Percentiles rank a stretch among this genome's conserved stretches.
Conservation (phyloP, 2,113 vertebrate species). For the Candoia aspera region DNA sequence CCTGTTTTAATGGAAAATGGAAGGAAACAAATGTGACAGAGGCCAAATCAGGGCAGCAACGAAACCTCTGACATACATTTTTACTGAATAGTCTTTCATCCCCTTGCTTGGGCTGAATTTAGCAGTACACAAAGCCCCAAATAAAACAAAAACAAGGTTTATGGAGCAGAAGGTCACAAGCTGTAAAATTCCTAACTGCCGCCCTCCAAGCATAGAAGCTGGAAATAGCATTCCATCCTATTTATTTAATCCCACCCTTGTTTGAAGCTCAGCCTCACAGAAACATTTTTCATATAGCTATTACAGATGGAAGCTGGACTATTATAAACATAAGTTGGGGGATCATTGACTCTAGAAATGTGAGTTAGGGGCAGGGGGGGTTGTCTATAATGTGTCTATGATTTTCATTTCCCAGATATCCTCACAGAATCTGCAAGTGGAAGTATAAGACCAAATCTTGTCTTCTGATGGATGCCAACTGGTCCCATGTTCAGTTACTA, state of each 20-base stretch:
- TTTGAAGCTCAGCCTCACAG: not conserved
- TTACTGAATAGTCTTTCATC: slow-evolving; percentile 52
- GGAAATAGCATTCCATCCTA: slow-evolving; percentile 3
- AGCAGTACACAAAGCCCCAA: slow-evolving; percentile 4
- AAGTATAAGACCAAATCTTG: not conserved
- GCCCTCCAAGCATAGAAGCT: not conserved
- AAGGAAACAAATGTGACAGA: slow-evolving; percentile 65
- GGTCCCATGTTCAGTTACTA: no score
- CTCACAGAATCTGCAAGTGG: not conserved
- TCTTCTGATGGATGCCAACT: not conserved
- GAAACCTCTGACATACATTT: slow-evolving; percentile 56
- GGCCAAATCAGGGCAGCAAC: slow-evolving; percentile 54
- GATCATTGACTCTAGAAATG: no score
- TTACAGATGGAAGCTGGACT: not conserved
- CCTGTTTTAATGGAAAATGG: slow-evolving; percentile 48
- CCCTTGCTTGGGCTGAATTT: slow-evolving; percentile 57
- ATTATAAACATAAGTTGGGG: not conserved
- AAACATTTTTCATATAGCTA: not conserved
- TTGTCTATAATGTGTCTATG: not conserved
- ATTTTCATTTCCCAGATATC: not conserved
- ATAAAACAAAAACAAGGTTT: slow-evolving; percentile 27
- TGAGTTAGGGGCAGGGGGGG: not conserved
- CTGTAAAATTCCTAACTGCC: slow-evolving; percentile 27
- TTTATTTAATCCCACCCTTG: slow-evolving; percentile 15
- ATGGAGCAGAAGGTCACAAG: not conserved